phyloP scores from a whole-genome alignment of 2,888 invertebrate species.

The Lucinisca nassula region DNA sequence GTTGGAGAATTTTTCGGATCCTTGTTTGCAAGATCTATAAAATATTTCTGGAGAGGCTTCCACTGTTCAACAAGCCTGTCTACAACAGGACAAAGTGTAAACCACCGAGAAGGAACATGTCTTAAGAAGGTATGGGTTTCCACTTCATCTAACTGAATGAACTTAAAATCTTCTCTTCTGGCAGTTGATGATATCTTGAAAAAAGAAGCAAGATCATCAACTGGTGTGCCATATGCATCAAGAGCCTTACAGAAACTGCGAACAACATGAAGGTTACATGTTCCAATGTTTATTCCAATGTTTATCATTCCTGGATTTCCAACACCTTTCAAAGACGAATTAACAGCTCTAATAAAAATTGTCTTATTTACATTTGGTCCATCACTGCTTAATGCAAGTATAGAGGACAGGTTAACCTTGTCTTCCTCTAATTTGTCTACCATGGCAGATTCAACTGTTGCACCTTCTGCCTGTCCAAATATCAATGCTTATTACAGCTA shows the following conservation, averaged over 20 bases:
- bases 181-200: not conserved
- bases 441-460: not conserved
- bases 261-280: too few species aligned
- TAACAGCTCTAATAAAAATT: not conserved
- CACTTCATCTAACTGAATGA: not conserved
- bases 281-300: too few species aligned
- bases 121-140: not conserved
- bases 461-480: conserved; percentile 41
- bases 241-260: too few species aligned
- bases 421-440: not conserved
- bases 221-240: not conserved
- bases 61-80: too few species aligned
- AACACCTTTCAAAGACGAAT: not conserved
- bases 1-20: too few species aligned
- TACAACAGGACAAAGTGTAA: too few species aligned
- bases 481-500: too few species aligned
- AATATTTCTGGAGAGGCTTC: too few species aligned
- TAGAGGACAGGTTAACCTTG: not conserved
- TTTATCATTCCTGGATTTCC: not conserved
- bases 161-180: not conserved
- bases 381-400: not conserved
- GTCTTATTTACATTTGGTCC: not conserved
- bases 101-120: not conserved
- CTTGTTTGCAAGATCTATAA: too few species aligned
- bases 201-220: not conserved